Evolutionary conservation across 1,140 invertebrate genomes (phyloP).

Genomic region (Agrypnia vestita): DNA sequence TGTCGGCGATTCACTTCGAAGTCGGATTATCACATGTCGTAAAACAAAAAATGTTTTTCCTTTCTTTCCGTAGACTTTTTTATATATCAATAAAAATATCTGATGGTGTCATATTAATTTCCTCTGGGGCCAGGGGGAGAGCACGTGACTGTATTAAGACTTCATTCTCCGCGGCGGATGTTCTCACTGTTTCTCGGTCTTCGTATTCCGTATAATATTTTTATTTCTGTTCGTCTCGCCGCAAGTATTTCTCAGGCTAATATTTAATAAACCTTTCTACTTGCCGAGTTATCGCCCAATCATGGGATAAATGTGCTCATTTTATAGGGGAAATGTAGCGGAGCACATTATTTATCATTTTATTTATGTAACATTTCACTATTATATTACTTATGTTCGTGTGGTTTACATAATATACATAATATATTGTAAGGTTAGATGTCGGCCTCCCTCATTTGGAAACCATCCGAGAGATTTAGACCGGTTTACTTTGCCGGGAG

Average conservation of each 20-base stretch:
- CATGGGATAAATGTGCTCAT: constrained; percentile 10
- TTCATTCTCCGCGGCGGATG: constrained; percentile 37
- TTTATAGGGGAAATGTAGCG: neutral
- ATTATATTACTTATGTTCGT: neutral
- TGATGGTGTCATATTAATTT: constrained; percentile 59
- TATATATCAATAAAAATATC: constrained; percentile 56
- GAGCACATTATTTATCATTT: neutral
- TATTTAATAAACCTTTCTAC: constrained; percentile 39
- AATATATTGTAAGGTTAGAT: too few species aligned
- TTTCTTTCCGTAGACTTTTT: constrained; percentile 30
- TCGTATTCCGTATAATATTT: constrained; percentile 42
- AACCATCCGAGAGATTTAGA: too few species aligned
- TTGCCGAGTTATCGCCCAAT: constrained; percentile 10
- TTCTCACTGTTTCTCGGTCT: constrained; percentile 14
- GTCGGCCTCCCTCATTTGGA: too few species aligned
- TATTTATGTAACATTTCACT: neutral
- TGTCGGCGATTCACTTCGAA: neutral
- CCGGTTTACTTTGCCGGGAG: too few species aligned
- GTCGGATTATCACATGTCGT: constrained; percentile 23
- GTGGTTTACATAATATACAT: too few species aligned
- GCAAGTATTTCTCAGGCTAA: neutral
- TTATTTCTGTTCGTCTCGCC: constrained; percentile 31
- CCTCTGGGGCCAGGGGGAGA: constrained; percentile 53
- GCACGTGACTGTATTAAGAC: constrained; percentile 54
- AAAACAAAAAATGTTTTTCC: constrained; percentile 28